phyloP scores from a whole-genome alignment of 2,113 vertebrate species.

The Junco hyemalis region DNA sequence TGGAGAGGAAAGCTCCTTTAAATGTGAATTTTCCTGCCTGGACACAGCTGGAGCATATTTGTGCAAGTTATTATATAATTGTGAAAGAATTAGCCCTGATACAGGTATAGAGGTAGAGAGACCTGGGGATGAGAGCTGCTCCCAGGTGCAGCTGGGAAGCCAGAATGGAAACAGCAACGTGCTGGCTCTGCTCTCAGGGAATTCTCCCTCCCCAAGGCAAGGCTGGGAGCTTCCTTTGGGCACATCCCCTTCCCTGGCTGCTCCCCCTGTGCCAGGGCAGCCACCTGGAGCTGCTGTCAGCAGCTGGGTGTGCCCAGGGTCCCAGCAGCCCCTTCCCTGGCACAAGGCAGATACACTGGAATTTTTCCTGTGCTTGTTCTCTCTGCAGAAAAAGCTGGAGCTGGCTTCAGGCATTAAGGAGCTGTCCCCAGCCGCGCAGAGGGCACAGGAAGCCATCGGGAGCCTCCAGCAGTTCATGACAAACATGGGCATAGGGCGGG shows the following conservation, averaged over 20 bases:
- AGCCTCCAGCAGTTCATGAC: constrained; percentile 60
- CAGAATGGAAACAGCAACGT: accelerated
- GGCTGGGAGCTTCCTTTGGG: background rate
- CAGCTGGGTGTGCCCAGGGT: background rate
- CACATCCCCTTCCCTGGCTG: background rate
- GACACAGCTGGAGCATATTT: background rate
- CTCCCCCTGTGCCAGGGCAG: background rate
- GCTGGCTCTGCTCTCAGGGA: background rate
- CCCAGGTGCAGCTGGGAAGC: accelerated
- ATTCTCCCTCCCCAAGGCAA: background rate
- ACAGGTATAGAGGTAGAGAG: background rate
- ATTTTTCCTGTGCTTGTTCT: background rate
- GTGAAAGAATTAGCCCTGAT: background rate
- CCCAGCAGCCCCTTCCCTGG: background rate
- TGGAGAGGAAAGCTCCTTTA: background rate
- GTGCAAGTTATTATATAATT: background rate
- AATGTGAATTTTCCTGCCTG: background rate
- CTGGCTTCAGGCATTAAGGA: background rate
- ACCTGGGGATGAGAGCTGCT: background rate
- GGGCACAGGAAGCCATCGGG: constrained; percentile 20
- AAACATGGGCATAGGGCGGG: background rate
- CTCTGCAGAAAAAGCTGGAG: constrained; percentile 68
- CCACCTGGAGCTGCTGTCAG: background rate
- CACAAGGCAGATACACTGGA: background rate
- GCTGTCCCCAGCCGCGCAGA: constrained; percentile 46